Base-by-base conservation (phyloP, 2,888 invertebrate species). In the Lasioglossum leucozonium region DNA sequence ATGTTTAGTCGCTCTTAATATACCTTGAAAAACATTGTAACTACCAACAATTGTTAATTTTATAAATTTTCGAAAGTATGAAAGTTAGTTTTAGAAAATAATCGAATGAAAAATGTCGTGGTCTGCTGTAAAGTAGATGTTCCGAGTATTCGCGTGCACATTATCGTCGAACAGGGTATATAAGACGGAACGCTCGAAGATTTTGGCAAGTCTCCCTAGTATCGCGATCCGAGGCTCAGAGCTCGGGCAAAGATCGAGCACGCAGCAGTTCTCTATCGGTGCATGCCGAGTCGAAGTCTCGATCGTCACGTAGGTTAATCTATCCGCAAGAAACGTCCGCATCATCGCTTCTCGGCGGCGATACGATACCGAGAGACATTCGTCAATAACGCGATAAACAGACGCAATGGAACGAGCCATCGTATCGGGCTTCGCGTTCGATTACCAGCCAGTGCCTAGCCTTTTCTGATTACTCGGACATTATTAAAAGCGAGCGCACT, bases 251-350 rank as follows among this genome's bases (percentile, higher is more conserved):
- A 65, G 65, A 65, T 65, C 65, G 65, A 65, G 34, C 22, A 65
- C 65, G 65, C 34, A 34, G 65, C 65, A n/a, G 16, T 67, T 26
- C 18, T 42, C 26, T 30, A 22, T 42, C 11, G 55, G 58, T 42
- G 75, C 62, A 62, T 44, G 44, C 18, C 65, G 65, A 65, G 65
- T 67, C 67, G 67, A 67, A 67, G 67, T 10, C 51, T 37, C n/a
- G 67, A 72, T 44, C 72, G 47, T 72, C 18, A 47, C 47, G 47
- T 72, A 47, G 47, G 47, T 72, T 47, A 72, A 72, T 72, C 72
- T 72, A 72, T 72, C 72, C 47, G 47, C 72, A 78, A 78, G 78
- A 72, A 78, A 55, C 55, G 72, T 78, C 58, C 58, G 72, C 58
- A 58, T 78, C 58, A 58, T 62, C 72, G 78, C 42, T 72, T 62